Base-by-base conservation (phyloP, 2,113 vertebrate species). In the Heteronetta atricapilla region DNA sequence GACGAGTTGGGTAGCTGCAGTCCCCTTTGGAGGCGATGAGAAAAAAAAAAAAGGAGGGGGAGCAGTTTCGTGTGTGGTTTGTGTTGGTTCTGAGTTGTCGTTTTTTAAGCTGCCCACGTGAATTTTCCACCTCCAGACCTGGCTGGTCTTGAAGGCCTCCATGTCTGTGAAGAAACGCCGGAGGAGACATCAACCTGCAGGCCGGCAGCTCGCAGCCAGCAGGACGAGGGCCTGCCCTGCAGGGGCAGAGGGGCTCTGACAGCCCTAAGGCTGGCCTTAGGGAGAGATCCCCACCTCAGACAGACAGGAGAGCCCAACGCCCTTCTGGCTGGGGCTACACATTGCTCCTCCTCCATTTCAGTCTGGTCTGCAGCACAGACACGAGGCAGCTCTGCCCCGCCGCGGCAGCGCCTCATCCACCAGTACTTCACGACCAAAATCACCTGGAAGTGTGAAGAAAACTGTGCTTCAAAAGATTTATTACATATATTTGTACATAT, bases 401-500 rank as follows among this genome's bases (percentile, higher is more conserved):
- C 46, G 56, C 25, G 46, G 72, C 2, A 2, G 18, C 11, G 59
- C 36, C n/a, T 84, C 74, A 69, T 70, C 14, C 16, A 64, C 44
- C 23, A 38, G 10, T 38, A 42, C 6, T 81, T 63, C 0, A 36
- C 28, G 64, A 62, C 46, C 93, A 72, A 79, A 86, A 23, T 38
- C 52, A 96, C 29, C 62, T 72, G 25, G 22, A 95, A 85, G 15
- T 44, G 86, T 89, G 53, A 74, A 68, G 40, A 86, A 95, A 95
- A 91, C 10, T 95, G 94, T 96, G 94, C 96, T 97, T 97, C 81
- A 96, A 98, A 98, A 97, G 92, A 96, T 97, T 97, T 96, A 98
- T 97, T 97, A 96, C 91, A 96, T 87, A 74, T 91, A 93, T 93
- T 97, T 96, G 91, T 91, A 96, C 92, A 97, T 93, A 94, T 96